Evolutionary conservation across 2,113 vertebrate genomes (phyloP).

Genomic region (Pholis gunnellus): DNA sequence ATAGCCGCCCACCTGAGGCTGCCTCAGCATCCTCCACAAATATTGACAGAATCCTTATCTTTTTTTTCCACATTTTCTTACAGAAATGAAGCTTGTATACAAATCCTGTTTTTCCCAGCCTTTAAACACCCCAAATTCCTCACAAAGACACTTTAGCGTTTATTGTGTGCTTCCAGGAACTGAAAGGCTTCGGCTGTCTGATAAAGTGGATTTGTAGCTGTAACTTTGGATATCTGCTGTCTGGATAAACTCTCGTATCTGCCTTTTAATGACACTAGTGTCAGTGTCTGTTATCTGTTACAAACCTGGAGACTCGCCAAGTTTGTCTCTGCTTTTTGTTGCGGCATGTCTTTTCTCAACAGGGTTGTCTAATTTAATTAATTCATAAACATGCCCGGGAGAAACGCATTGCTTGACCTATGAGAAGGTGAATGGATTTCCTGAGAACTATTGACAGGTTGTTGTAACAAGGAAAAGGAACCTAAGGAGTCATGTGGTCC

Average conservation of each 20-base stretch:
- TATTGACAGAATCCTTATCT: constrained; percentile 78
- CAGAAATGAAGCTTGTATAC: constrained; percentile 56
- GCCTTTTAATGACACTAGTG: constrained; percentile 30
- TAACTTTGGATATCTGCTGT: constrained; percentile 30
- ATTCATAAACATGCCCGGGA: constrained; percentile 70
- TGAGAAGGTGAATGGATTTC: constrained; percentile 77
- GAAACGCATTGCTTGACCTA: constrained; percentile 66
- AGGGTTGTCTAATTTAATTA: constrained; percentile 55
- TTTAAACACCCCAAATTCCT: constrained; percentile 13
- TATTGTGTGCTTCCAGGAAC: constrained; percentile 53
- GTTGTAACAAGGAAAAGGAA: constrained; percentile 72
- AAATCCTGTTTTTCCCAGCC: constrained; percentile 23
- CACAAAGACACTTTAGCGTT: constrained; percentile 36
- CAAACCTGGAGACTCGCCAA: constrained; percentile 1
- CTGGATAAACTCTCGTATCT: constrained; percentile 42
- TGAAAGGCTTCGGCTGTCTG: constrained; percentile 26
- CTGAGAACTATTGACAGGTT: constrained; percentile 74
- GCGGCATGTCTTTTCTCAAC: constrained; percentile 19
- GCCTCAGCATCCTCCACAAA: constrained; percentile 74
- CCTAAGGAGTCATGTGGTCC: constrained; percentile 45
- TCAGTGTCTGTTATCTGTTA: constrained; percentile 20
- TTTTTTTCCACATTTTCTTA: constrained; percentile 62
- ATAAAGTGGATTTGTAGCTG: constrained; percentile 43
- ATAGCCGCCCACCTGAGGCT: constrained; percentile 79
- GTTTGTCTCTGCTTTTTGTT: not conserved